Conservation (phyloP, 2,888 invertebrate genomes). For the Agapostemon virescens region DNA sequence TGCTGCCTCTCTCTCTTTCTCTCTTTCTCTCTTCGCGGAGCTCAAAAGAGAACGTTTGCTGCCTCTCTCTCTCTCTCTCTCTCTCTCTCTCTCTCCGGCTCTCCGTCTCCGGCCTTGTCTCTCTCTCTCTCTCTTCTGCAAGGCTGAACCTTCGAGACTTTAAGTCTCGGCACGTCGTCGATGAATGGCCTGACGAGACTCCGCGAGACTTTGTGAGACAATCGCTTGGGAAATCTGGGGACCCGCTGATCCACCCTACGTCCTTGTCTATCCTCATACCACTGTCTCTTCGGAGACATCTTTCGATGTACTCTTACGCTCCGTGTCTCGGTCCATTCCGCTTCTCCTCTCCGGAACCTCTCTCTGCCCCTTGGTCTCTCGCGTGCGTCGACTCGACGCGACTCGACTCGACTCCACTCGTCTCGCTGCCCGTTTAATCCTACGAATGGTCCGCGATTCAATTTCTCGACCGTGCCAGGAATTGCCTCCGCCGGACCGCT, state of each 20-base stretch:
- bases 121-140: background rate
- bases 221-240: constrained; percentile 80
- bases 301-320: constrained; percentile 43
- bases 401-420: background rate
- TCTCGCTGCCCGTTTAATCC: constrained; percentile 61
- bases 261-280: constrained; percentile 44
- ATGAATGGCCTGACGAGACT: constrained; percentile 80
- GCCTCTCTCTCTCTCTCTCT: background rate
- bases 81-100: background rate
- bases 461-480: constrained; percentile 55
- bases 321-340: constrained; percentile 46
- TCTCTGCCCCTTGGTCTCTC: constrained; percentile 52
- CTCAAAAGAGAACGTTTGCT: constrained; percentile 35
- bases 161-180: constrained; percentile 79
- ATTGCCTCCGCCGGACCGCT: constrained; percentile 42
- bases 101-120: too few species aligned
- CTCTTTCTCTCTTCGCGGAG: background rate
- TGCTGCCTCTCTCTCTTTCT: background rate
- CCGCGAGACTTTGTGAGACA: constrained; percentile 77
- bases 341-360: constrained; percentile 26
- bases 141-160: constrained; percentile 60
- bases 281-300: constrained; percentile 35
- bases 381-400: constrained; percentile 46
- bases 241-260: constrained; percentile 69
- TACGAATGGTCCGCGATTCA: constrained; percentile 66